Base-by-base conservation (phyloP, 2,888 invertebrate genomes). In the Nesidiocoris tenuis region DNA sequence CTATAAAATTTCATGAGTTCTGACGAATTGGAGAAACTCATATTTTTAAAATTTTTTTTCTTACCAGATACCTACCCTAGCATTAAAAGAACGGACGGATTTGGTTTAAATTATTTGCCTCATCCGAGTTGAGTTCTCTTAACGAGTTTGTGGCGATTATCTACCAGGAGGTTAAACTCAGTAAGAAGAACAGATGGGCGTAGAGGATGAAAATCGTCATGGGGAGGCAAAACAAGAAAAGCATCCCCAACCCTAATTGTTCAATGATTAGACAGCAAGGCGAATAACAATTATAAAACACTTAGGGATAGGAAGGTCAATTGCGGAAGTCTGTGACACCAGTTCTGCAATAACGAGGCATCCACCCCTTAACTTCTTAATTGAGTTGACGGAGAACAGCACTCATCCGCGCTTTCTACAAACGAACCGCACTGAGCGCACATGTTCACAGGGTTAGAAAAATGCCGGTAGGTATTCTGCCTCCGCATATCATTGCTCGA, bases 211-310 rank as follows among this genome's bases (percentile, higher is more conserved):
- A 25, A 64, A 64, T 64, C 23, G 25, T 64, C 25, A 64, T 18
- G 25, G 64, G 64, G 39, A 25, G 25, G 25, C 39, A 17, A 3
- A 39, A 39, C 2, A 23, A 16, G 24, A 18, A 61, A 9, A 18
- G 25, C 18, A 18, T 24, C 18, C 64, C 64, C 64, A 25, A 25
- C 64, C 39, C 67, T 67, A 67, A 67, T 67, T 24, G 55, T 54
- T 54, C 67, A 67, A 67, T 67, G 54, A 55, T 67, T 67, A 67
- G 67, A 67, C 54, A 25, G 67, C 55, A 67, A 67, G 55, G 67
- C 67, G 55, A 67, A 67, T 67, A 67, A 64, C 64, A 64, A 67
- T 67, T 67, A 67, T 55, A 67, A 67, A 67, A 67, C 67, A 67
- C 67, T 67, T 67, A 67, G 67, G 67, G 54, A 54, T 54, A 22